Percentiles rank a stretch among this genome's conserved stretches.
These are phyloP conservation scores for Ammodytes marinus DNA, from an alignment of 2,113 vertebrate species.

Conservation along the genomic window DNA sequence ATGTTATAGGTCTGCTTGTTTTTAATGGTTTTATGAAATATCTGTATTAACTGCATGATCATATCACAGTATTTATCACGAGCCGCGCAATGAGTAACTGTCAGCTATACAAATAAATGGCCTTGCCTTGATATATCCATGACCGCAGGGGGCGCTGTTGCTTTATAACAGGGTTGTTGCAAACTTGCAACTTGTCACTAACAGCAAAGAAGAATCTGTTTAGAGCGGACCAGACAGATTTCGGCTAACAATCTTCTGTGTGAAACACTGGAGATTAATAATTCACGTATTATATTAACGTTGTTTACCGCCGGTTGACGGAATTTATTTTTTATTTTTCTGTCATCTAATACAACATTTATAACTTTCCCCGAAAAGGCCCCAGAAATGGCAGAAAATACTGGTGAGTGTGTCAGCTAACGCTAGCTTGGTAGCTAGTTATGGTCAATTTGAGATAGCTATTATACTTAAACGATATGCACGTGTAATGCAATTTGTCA, in stretches of 20 bases:
- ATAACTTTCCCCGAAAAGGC: not conserved
- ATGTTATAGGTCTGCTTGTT: no score
- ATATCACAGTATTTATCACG: no score
- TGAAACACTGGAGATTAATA: slow-evolving; percentile 3
- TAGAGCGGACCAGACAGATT: slow-evolving; percentile 30
- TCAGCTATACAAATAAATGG: no score
- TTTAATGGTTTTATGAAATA: no score
- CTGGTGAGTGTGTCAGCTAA: slow-evolving; percentile 68
- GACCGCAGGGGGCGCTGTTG: slow-evolving; percentile 19
- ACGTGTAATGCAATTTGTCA: fast-evolving
- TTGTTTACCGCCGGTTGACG: not conserved
- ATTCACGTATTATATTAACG: not conserved
- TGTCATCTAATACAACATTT: not conserved
- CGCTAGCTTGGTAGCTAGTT: slow-evolving; percentile 50
- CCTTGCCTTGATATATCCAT: not conserved
- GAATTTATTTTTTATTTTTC: not conserved
- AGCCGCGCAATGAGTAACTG: no score
- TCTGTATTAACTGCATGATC: no score
- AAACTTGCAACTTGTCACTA: not conserved
- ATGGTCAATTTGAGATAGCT: slow-evolving; percentile 13
- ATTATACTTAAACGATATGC: not conserved
- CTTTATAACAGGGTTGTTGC: not conserved
- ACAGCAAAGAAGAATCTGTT: slow-evolving; percentile 54
- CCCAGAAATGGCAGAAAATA: slow-evolving; percentile 71
- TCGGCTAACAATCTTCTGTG: not conserved